Evolutionary conservation across 2,797 vertebrate species (phyloP), one percentile per base, ranked within the genome.

Genomic region (Netta rufina): DNA sequence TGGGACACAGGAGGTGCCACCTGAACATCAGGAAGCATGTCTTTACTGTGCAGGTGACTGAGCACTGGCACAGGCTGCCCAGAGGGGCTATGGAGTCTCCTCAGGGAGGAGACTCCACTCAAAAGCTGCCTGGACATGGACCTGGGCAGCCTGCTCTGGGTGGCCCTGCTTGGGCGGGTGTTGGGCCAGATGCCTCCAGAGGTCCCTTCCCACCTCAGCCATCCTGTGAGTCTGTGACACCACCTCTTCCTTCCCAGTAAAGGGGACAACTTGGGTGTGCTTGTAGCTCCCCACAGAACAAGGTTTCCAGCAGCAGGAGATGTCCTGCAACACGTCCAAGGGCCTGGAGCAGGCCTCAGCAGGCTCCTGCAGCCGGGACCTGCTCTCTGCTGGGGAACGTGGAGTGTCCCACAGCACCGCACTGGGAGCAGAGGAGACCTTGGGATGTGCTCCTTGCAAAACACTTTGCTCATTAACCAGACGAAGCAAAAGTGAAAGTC

Each of bases 281-380:
- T 56, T n/a, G 28, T 36, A 36, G 57, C 51, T 11, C 19, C 9
- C 8, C 36, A 21, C 19, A 57, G 7, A 80, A 57, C 15, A 1
- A 0, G 8, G 43, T 47, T 67, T 83, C 81, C 65, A 81, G 36
- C 25, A 30, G 47, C 5, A 5, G 21, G 25, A 53, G 47, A 62
- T 0, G 2, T 32, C 32, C 30, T 18, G 16, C 27, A 33, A 18
- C 22, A 14, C 1, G 1, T 57, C 58, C 43, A 11, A 71, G 49
- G 45, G 33, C 11, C 6, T 0, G 0, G 18, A 43, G 24, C 1
- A 5, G 45, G 33, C 60, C 36, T 27, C 74, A 47, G 47, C 56
- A 22, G 49, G 30, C 38, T 15, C n/a, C 41, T 11, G 21, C 25
- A 71, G 36, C 32, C 2, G 0, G 28, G 36, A 28, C 1, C 1